Percentiles rank a stretch among this genome's conserved stretches.
These are phyloP conservation scores for Apis laboriosa DNA, from an alignment of 1,140 invertebrate genomes.

Conservation along the genomic window DNA sequence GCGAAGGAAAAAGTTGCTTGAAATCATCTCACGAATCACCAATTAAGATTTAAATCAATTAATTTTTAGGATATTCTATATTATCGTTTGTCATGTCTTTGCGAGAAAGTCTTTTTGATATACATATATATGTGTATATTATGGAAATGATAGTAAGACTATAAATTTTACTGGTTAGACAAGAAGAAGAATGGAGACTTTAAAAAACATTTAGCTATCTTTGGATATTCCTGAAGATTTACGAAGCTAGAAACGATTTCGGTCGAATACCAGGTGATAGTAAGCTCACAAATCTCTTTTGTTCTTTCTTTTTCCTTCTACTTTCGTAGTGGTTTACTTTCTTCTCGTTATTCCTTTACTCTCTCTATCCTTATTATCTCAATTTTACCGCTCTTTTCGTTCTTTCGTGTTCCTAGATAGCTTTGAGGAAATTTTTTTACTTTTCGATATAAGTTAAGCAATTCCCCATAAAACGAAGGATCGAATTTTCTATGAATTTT, in stretches of 20 bases:
- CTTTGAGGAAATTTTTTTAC: too few species aligned
- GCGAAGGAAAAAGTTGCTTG: too few species aligned
- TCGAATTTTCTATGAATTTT: too few species aligned
- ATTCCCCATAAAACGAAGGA: too few species aligned
- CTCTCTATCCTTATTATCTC: neutral
- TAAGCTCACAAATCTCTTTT: neutral
- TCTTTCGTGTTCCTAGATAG: neutral
- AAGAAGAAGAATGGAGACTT: conserved; percentile 9
- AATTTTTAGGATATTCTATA: too few species aligned
- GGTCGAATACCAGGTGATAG: neutral
- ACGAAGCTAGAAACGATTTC: neutral
- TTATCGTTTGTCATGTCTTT: conserved; percentile 67
- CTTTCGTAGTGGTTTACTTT: neutral
- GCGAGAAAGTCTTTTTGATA: conserved; percentile 51
- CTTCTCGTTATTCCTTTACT: neutral
- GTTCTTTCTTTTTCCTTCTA: neutral
- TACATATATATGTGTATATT: neutral
- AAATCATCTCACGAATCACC: too few species aligned
- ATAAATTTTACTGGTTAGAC: conserved; percentile 1
- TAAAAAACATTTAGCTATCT: conserved; percentile 7
- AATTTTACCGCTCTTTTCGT: neutral
- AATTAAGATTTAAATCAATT: neutral
- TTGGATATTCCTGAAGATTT: conserved; percentile 18
- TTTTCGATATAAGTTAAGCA: too few species aligned
- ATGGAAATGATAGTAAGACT: neutral